phyloP scores from a whole-genome alignment of 2,797 vertebrate species.

The Falco concolor region DNA sequence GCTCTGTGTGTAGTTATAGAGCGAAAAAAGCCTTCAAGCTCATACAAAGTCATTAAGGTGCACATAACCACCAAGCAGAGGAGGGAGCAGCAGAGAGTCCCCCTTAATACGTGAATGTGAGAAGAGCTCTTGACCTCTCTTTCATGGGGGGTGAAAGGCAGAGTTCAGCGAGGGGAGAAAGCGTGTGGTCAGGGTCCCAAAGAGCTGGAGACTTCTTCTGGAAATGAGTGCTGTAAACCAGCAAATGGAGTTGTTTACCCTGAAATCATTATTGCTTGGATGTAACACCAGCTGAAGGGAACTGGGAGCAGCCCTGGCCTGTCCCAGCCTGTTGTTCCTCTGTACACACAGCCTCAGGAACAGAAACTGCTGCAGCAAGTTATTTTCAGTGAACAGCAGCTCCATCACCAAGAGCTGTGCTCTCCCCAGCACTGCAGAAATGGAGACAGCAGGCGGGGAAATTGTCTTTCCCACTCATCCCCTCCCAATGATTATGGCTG shows the following conservation, averaged over 20 bases:
- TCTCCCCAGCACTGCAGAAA: neutral
- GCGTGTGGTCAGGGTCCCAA: neutral
- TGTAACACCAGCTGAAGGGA: neutral
- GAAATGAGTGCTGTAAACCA: neutral
- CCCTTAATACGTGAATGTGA: neutral
- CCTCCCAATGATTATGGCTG: rapidly evolving
- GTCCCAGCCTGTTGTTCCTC: neutral
- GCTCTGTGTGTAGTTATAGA: neutral
- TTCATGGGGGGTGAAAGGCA: neutral
- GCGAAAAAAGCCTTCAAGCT: neutral
- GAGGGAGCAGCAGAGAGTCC: neutral
- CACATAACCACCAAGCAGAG: neutral
- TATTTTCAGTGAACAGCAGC: rapidly evolving
- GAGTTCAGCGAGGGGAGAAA: neutral
- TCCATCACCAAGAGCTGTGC: neutral
- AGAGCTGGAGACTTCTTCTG: neutral
- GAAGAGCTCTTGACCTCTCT: neutral
- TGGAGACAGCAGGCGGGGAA: neutral
- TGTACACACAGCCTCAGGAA: neutral
- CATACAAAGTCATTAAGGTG: neutral
- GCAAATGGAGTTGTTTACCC: neutral
- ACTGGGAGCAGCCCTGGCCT: neutral
- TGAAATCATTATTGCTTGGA: neutral
- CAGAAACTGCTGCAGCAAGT: neutral
- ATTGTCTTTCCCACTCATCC: neutral